A percentile compares a stretch with the other conserved stretches of the same genome.
phyloP scores from a whole-genome alignment of 2,797 vertebrate species.

The Sphaeramia orbicularis region DNA sequence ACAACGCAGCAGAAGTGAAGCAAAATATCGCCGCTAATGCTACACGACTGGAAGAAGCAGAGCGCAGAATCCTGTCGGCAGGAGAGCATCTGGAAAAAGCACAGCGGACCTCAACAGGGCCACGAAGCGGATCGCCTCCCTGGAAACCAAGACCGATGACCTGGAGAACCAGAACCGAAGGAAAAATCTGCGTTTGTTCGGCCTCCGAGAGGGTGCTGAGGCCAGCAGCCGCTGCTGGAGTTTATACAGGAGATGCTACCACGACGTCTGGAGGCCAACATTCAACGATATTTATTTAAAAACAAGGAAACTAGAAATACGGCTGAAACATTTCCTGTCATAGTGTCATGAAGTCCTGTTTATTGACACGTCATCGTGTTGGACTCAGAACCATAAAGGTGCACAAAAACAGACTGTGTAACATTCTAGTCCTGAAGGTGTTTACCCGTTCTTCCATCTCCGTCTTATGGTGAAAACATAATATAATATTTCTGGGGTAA shows the following conservation, averaged over 20 bases:
- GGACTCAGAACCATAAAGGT: too few species aligned
- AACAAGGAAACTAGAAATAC: too few species aligned
- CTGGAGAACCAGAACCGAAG: not conserved
- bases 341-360: too few species aligned
- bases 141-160: conserved; percentile 1
- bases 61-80: not conserved
- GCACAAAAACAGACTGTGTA: too few species aligned
- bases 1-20: conserved; percentile 1
- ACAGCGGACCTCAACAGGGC: not conserved
- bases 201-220: not conserved
- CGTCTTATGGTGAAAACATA: too few species aligned
- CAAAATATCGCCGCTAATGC: not conserved
- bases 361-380: too few species aligned
- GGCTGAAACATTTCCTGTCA: too few species aligned
- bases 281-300: too few species aligned
- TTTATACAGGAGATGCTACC: not conserved
- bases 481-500: too few species aligned
- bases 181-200: not conserved
- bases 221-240: not conserved
- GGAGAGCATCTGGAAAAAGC: not conserved
- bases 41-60: not conserved
- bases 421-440: too few species aligned
- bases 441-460: too few species aligned
- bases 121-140: not conserved
- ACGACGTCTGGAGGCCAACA: too few species aligned